phyloP scores from a whole-genome alignment of 2,888 invertebrate genomes.

The Pseudococcus jackbeardsleyi region DNA sequence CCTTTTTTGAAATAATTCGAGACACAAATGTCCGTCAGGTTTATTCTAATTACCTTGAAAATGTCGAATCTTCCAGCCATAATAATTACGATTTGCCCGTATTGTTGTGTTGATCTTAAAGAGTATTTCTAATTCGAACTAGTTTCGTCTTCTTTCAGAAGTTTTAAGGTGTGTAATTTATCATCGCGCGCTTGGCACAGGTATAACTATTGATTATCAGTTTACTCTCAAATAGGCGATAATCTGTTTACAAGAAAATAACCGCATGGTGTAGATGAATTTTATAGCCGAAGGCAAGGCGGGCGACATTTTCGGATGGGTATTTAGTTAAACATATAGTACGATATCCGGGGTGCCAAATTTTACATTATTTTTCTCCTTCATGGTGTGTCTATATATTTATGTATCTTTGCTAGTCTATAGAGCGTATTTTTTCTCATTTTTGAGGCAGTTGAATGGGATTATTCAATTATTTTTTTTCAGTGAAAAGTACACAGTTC shows the following conservation, averaged over 20 bases:
- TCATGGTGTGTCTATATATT: too few relatives aligned
- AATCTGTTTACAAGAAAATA: background rate
- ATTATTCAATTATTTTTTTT: too few relatives aligned
- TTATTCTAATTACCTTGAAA: constrained; percentile 55
- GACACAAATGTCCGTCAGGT: constrained; percentile 47
- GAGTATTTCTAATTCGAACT: constrained; percentile 8
- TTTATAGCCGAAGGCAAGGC: background rate
- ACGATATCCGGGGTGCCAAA: background rate
- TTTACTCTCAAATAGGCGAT: constrained; percentile 6
- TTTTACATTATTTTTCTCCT: background rate
- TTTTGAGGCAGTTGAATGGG: too few relatives aligned
- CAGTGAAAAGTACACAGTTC: too few relatives aligned
- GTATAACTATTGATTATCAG: background rate
- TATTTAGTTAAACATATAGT: background rate
- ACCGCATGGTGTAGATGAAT: background rate
- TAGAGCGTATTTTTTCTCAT: too few relatives aligned
- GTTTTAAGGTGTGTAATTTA: background rate
- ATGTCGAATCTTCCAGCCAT: constrained; percentile 26
- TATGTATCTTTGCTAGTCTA: too few relatives aligned
- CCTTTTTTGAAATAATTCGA: background rate
- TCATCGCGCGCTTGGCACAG: background rate
- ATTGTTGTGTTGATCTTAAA: background rate
- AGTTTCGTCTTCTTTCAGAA: background rate
- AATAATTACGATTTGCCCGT: background rate
- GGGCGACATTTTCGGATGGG: background rate